Conservation (phyloP, 2,113 vertebrate species). For the Notarius quadriscutis region DNA sequence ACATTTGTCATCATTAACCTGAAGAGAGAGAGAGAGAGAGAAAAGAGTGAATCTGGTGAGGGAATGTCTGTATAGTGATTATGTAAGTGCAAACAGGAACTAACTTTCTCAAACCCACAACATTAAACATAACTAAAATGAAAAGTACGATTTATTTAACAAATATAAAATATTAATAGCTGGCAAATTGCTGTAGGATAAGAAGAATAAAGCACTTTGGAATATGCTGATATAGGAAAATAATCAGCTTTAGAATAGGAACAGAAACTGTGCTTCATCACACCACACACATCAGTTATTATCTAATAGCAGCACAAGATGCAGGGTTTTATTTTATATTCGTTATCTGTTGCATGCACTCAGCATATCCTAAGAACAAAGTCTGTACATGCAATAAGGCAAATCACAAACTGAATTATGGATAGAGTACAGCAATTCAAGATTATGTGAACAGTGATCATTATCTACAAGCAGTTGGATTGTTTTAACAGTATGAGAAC, state of each 20-base stretch:
- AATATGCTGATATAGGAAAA: neutral
- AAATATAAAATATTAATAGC: neutral
- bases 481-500: neutral
- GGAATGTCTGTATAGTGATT: too few relatives aligned
- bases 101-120: too few relatives aligned
- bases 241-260: neutral
- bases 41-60: too few relatives aligned
- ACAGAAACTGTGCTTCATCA: neutral
- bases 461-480: neutral
- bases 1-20: too few relatives aligned
- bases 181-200: neutral
- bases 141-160: neutral
- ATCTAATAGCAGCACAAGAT: neutral
- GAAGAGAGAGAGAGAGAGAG: too few relatives aligned
- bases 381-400: neutral
- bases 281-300: neutral
- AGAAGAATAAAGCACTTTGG: neutral
- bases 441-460: neutral
- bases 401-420: neutral
- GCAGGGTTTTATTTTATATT: neutral
- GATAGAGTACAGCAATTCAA: neutral
- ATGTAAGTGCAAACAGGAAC: neutral
- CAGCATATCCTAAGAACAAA: neutral
- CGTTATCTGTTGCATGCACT: neutral
- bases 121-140: neutral